phyloP scores from a whole-genome alignment of 2,797 vertebrate genomes.

The Lepilemur ruficaudatus region DNA sequence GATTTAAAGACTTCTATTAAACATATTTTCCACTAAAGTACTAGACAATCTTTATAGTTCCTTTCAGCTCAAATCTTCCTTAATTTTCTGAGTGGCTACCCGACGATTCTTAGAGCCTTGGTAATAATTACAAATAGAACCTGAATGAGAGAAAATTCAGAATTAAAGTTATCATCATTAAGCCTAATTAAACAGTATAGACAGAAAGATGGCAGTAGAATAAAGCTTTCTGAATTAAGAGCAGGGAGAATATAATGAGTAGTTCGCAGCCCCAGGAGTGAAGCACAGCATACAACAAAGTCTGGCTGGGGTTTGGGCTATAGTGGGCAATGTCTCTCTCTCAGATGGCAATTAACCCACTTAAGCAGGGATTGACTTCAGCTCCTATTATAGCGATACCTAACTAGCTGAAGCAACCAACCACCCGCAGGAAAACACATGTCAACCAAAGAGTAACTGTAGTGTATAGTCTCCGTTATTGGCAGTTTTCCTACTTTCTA shows the following conservation, averaged over 20 bases:
- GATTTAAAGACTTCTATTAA: neutral
- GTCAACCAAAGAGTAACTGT: neutral
- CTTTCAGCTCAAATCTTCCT: neutral
- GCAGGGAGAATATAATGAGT: neutral
- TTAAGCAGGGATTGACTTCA: neutral
- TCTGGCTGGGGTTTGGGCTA: neutral
- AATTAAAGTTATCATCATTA: conserved; percentile 48
- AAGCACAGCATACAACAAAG: neutral
- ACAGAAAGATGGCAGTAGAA: conserved; percentile 57
- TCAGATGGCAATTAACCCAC: neutral
- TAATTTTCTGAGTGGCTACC: conserved; percentile 20
- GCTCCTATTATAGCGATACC: neutral
- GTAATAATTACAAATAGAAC: conserved; percentile 54
- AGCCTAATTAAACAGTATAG: conserved; percentile 43
- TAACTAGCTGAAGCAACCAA: neutral
- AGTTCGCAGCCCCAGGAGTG: neutral
- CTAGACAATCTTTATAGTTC: neutral
- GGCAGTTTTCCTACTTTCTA: conserved; percentile 1
- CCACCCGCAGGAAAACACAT: neutral
- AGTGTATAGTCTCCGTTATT: neutral
- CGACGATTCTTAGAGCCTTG: conserved; percentile 15
- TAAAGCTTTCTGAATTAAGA: conserved; percentile 39
- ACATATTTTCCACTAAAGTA: conserved; percentile 22
- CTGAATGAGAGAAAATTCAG: conserved; percentile 9
- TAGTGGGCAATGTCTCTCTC: neutral